Percentiles rank a stretch among this genome's conserved stretches.
phyloP scores from a whole-genome alignment of 2,113 vertebrate genomes.

The Canis aureus region DNA sequence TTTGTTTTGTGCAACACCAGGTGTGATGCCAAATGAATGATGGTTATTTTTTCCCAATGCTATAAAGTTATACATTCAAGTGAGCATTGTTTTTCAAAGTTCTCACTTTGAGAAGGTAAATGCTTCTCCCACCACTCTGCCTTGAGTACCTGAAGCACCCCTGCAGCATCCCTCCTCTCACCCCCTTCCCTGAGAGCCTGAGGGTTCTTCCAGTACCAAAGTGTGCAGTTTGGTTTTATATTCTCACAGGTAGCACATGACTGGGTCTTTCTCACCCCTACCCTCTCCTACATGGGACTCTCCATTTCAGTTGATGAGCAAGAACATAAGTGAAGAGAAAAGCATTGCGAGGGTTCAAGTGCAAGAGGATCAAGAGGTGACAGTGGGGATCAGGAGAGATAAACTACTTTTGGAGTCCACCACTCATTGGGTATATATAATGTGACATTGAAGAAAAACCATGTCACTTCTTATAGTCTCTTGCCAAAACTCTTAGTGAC shows the following conservation, averaged over 20 bases:
- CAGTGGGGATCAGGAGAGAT: rapidly evolving
- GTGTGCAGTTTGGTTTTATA: neutral
- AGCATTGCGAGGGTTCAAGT: neutral
- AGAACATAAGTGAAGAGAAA: neutral
- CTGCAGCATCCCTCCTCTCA: neutral
- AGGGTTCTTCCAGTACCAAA: neutral
- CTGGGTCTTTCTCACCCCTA: no score
- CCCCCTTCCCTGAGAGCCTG: neutral
- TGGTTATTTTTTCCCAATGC: neutral
- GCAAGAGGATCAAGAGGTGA: neutral
- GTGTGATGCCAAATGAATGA: neutral
- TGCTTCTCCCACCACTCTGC: neutral
- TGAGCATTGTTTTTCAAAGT: neutral
- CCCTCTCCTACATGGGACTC: neutral
- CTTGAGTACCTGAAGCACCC: neutral
- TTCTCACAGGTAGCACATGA: rapidly evolving
- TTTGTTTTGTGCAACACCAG: neutral
- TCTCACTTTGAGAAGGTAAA: neutral
- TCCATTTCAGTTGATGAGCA: neutral
- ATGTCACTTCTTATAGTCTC: neutral
- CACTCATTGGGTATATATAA: neutral
- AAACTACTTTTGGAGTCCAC: neutral
- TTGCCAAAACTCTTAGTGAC: neutral
- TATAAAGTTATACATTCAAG: neutral
- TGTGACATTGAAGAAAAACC: neutral